Base-by-base conservation (phyloP, 2,888 invertebrate genomes). In the Andricus curvator region DNA sequence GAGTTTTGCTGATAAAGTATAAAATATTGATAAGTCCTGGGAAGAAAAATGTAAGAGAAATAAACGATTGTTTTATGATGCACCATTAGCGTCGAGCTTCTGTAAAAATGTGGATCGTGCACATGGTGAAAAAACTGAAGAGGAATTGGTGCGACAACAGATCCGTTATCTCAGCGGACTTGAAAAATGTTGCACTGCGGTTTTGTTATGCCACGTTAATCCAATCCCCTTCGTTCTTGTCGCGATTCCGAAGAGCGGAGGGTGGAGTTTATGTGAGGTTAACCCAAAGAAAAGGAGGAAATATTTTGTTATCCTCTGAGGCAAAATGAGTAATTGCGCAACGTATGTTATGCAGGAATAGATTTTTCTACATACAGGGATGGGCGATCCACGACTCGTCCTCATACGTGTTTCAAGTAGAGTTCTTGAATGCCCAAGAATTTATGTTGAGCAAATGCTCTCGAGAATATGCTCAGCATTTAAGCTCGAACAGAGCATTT, bases 31-130 rank as follows among this genome's bases (percentile, higher is more conserved):
- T 56, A n/a, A 56, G 56, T 13, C n/a, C 56, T 9, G 56, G 9
- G n/a, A 56, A n/a, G 56, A 56, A 56, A 56, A 56, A 56, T 56
- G n/a, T n/a, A 56, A 56, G 56, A 56, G n/a, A n/a, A 56, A 56
- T n/a, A 56, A 56, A 56, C n/a, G n/a, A 56, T 56, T 56, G 9
- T 56, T 56, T 56, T 56, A 56, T n/a, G 56, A 56, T 56, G 56
- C 56, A 56, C 17, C 56, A 56, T 56, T 56, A 56, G n/a, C 9
- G 56, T 56, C n/a, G 56, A 56, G 56, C 56, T 56, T 56, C 2
- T 56, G 56, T 8, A 56, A 56, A 56, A 56, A 56, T 56, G n/a
- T 56, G 56, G n/a, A 56, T n/a, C n/a, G n/a, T n/a, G 9, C 56
- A n/a, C n/a, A n/a, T n/a, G n/a, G 56, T 56, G 9, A 56, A 51